Base-by-base conservation (phyloP, 1,140 invertebrate species). In the Bathynomus jamesi region DNA sequence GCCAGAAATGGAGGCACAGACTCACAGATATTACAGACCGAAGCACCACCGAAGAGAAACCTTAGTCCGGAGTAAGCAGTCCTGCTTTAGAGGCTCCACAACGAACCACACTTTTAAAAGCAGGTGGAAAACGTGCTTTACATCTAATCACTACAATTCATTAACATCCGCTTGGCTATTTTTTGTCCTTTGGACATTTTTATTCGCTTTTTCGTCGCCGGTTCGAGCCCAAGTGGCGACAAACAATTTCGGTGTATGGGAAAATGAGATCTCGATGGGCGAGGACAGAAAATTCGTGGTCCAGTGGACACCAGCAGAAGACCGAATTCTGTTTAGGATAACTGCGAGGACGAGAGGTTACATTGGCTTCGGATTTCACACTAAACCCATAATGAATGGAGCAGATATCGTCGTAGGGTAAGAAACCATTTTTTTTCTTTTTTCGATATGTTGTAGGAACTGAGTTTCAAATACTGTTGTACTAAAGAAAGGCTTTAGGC, bases 391-490 rank as follows among this genome's bases (percentile, higher is more conserved):
- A 17, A 83, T 83, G 83, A 77, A 78, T 28, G 80, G 80, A 1
- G 79, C 81, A 3, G 82, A 84, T 74, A 78, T 84, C 7, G 79
- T 83, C 1, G 78, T 82, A 28, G 83, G 82, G 63, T 84, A 79
- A 82, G 79, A 82, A 60, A 80, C n/a, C n/a, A n/a, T n/a, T n/a
- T 63, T 78, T 76, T 17, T 66, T 65, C 13, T n/a, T n/a, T n/a
- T n/a, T n/a, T n/a, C n/a, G n/a, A n/a, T n/a, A n/a, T n/a, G n/a
- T n/a, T n/a, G n/a, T n/a, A n/a, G n/a, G n/a, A n/a, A n/a, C n/a
- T n/a, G n/a, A n/a, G n/a, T n/a, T n/a, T n/a, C n/a, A n/a, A n/a
- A n/a, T n/a, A n/a, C n/a, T n/a, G n/a, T n/a, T n/a, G n/a, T n/a
- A n/a, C n/a, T n/a, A n/a, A n/a, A n/a, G n/a, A n/a, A n/a, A n/a